phyloP scores from a whole-genome alignment of 30 jellyfish, hydroid and myxozoan species.

The Turritopsis rubra region DNA sequence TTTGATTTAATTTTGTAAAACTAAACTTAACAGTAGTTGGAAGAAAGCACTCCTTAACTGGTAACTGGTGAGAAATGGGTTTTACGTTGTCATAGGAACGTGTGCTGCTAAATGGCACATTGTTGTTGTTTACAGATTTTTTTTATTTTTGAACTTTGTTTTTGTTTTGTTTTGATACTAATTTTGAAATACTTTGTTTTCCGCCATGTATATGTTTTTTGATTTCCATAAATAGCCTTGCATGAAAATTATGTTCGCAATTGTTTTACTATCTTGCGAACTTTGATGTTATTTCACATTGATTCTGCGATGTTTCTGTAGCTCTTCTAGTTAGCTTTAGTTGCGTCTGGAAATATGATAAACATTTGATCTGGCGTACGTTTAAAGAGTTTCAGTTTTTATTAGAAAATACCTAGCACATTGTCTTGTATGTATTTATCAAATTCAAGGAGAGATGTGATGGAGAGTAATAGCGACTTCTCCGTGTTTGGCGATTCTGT shows the following conservation, averaged over 20 bases:
- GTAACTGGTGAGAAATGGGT: too few relatives aligned
- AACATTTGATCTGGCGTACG: background rate
- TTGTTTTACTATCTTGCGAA: background rate
- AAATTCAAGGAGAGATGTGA: background rate
- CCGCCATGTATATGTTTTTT: background rate
- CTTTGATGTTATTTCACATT: background rate
- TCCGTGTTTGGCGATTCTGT: background rate
- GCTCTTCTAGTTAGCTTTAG: background rate
- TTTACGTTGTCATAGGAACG: too few relatives aligned
- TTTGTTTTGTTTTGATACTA: background rate
- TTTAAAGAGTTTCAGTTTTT: background rate
- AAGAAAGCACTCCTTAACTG: too few relatives aligned
- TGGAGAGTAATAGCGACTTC: background rate
- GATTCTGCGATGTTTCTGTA: background rate
- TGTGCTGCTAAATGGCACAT: too few relatives aligned
- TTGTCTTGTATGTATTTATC: background rate
- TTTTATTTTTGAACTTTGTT: too few relatives aligned
- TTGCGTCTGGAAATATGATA: too few relatives aligned
- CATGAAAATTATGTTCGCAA: background rate
- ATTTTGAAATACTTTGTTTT: background rate
- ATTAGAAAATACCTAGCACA: background rate
- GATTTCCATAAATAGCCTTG: background rate
- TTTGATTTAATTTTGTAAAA: too few relatives aligned
- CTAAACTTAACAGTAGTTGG: too few relatives aligned
- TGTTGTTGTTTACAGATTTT: background rate